Evolutionary conservation across 35 echinoderm and acorn worm genomes (phyloP).

Genomic region (Hemicentrotus pulcherrimus): DNA sequence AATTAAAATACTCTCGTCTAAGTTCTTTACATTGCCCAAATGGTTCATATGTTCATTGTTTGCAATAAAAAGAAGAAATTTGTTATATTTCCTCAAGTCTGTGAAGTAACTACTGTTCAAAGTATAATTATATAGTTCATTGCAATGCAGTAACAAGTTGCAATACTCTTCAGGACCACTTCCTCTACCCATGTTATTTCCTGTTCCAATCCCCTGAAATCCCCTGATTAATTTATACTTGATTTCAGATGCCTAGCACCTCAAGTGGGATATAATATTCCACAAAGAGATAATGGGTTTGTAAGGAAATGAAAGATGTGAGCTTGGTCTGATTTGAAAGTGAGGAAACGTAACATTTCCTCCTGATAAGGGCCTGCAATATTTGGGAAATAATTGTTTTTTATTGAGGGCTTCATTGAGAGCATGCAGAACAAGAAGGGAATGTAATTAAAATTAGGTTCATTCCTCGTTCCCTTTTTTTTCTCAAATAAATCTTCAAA

Average conservation of each 20-base stretch:
- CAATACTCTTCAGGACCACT: neutral
- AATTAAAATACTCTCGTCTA: too few species aligned
- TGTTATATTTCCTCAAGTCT: too few species aligned
- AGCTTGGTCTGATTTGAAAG: neutral
- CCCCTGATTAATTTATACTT: neutral
- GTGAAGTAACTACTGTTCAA: too few species aligned
- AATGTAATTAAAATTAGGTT: neutral
- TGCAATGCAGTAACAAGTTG: too few species aligned
- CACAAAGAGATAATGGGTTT: too few species aligned
- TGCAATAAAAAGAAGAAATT: too few species aligned
- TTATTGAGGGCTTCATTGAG: neutral
- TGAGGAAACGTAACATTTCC: slow-evolving; percentile 6
- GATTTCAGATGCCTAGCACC: neutral
- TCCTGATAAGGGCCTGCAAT: neutral
- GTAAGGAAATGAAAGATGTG: neutral
- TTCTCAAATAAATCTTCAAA: too few species aligned
- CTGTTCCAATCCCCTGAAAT: neutral
- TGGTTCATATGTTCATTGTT: too few species aligned
- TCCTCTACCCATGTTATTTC: neutral
- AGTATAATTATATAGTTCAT: too few species aligned
- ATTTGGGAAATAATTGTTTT: neutral
- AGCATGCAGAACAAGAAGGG: neutral
- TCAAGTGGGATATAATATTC: neutral
- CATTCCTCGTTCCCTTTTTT: neutral
- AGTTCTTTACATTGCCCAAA: too few species aligned